Evolutionary conservation across 2,797 vertebrate genomes (phyloP), one percentile per base, ranked within the genome.

Genomic region (Arctocebus calabarensis): DNA sequence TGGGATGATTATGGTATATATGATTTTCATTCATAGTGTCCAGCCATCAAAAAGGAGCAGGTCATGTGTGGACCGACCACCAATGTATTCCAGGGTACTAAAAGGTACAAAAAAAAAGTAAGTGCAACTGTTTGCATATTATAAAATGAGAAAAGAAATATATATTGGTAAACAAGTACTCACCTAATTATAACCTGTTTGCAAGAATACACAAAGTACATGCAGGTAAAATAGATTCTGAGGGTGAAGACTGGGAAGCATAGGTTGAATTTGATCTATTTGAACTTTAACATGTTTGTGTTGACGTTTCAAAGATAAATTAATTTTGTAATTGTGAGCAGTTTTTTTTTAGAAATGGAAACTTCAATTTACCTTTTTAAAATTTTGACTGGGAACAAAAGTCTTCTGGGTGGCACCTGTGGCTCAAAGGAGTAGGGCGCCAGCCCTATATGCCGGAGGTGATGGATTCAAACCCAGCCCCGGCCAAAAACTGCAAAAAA

Each of bases 111-210:
- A 45, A 34, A 34, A 84, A 91, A 43, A 84, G 64, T 48, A 84
- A 94, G 25, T 52, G 37, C 27, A 84, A 81, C 29, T 61, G 27
- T 94, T 78, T 84, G 27, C 22, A 52, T 48, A 14, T 48, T 48
- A 48, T 89, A 89, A 75, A 94, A 82, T 57, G 68, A 91, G 57
- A 82, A 94, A 52, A 93, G 52, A 27, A 94, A 92, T 92, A 43
- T 73, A 22, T 37, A 61, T 40, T 48, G 48, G 13, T 48, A 48
- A 48, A 22, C 62, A 68, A 90, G 16, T 66, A 66, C 40, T 92
- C 93, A 23, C 32, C 19, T 71, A 78, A 88, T 88, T 8, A 55
- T 45, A 29, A 32, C 83, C 48, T 43, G 10, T 87, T 48, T 86
- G 70, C 0, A 61, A 91, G 37, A 95, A 71, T 48, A 32, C 12